A percentile compares a stretch with the other conserved stretches of the same genome.
Evolutionary conservation across 2,797 vertebrate species (phyloP).

Genomic region (Brachyalestes nurse): DNA sequence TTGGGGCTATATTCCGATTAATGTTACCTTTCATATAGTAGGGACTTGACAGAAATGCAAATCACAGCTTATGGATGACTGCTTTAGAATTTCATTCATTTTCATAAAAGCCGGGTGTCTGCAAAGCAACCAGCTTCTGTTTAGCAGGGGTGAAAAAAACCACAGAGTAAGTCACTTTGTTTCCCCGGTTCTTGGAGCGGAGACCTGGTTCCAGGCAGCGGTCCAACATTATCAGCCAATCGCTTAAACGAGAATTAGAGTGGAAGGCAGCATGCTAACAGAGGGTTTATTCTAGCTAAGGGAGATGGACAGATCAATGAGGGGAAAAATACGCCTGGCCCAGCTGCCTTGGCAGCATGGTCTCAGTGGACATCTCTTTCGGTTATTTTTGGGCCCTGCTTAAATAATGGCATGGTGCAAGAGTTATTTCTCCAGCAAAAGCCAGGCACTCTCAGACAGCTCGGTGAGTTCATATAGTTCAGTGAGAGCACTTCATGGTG

Average conservation of each 20-base stretch:
- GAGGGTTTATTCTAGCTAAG: conserved; percentile 42
- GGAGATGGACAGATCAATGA: conserved; percentile 32
- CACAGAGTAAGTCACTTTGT: conserved; percentile 9
- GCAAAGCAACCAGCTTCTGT: background rate
- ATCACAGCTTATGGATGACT: conserved; percentile 5
- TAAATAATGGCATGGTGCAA: conserved; percentile 24
- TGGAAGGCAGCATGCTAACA: conserved; percentile 32
- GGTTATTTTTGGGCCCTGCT: conserved; percentile 10
- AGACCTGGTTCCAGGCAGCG: conserved; percentile 20
- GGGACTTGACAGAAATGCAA: conserved; percentile 6
- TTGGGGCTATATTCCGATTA: background rate
- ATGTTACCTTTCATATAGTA: background rate
- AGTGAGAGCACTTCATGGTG: background rate
- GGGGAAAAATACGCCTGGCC: conserved; percentile 14
- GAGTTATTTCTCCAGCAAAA: conserved; percentile 18
- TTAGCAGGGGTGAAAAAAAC: background rate
- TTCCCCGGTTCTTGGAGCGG: conserved; percentile 7
- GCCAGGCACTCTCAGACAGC: background rate
- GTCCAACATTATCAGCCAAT: conserved; percentile 38
- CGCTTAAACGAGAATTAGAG: conserved; percentile 34
- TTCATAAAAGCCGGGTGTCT: background rate
- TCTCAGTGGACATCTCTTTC: conserved; percentile 1
- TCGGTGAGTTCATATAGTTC: conserved; percentile 5
- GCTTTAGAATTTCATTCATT: conserved; percentile 3
- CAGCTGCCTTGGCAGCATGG: conserved; percentile 7